Base-by-base conservation (phyloP, 2,113 vertebrate species). In the Ailurus styani region DNA sequence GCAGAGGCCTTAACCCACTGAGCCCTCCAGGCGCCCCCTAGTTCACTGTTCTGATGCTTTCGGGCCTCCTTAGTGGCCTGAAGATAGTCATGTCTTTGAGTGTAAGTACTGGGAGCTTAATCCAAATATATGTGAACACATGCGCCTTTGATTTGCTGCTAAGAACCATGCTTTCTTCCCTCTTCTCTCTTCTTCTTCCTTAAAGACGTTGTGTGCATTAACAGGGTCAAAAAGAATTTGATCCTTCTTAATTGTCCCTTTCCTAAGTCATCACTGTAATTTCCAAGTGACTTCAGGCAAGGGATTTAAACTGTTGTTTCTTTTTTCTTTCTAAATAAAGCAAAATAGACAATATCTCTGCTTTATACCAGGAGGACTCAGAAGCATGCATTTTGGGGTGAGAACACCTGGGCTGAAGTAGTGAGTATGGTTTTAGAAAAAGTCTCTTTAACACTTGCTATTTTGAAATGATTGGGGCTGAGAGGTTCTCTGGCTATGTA, bases 171-270 rank as follows among this genome's bases (percentile, higher is more conserved):
- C 40, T 84, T 81, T 77, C 37, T 40, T 14, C 21, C 13, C 52
- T 83, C 27, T 70, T 54, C 17, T 57, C 40, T 72, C 37, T 23
- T 68, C 5, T 25, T 64, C 66, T 87, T 78, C 40, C 54, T 82
- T 82, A 88, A 75, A 87, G 64, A 66, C 25, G 62, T 0, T 87
- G 27, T 87, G 7, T 64, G 13, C 50, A 34, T 93, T 91, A 91
- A 91, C n/a, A 96, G 87, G 54, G 84, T 94, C 27, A 84, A 78
- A 95, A 93, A 78, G 88, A 82, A 81, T 79, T 94, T 64, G 29
- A 47, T 90, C 29, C 45, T 37, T 97, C 47, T 90, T 87, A 64
- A 64, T 57, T 72, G 21, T 45, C n/a, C 55, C 54, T 91, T 90
- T 95, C 55, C 42, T 75, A 42, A 77, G 18, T 77, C 55, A 29